Evolutionary conservation across 2,888 invertebrate species (phyloP), one percentile per base, ranked within the genome.

Genomic region (Lypha dubia): DNA sequence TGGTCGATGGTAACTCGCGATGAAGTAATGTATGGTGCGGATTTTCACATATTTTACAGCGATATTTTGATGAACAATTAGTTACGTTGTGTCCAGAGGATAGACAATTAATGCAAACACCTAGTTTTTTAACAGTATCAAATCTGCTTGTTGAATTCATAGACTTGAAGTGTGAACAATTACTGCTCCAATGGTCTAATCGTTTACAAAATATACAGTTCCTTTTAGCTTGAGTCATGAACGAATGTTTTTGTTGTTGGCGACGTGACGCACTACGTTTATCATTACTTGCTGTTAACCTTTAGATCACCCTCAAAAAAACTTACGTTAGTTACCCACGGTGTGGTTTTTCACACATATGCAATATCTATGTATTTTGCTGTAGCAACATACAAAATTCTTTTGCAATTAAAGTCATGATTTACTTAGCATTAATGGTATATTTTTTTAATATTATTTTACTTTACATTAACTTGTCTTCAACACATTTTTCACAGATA

Each of bases 171-270:
- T 62, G 20, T 5, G 62, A 15, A 24, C 73, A 73, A 38, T 17
- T 32, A 20, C 53, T 75, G 8, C 6, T 28, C 63, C 56, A 75
- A 65, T 75, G 75, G 35, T 75, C 63, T 65, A 65, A 28, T 8
- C 65, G 44, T 20, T 75, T 75, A 7, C 53, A 75, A 32, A 74
- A 63, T 24, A 51, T 17, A 41, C 63, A 74, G 51, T 51, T 63
- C 38, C 9, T 63, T 35, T 73, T 62, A n/a, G 22, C 62, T 41
- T 74, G 38, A 9, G 51, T 13, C 15, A 53, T 8, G 17, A 63
- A 63, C 15, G 63, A 28, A 28, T 63, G 51, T 13, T 28, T 63
- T 51, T 74, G 63, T 51, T 17, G 46, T 35, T 73, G 71, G 5
- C 35, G 71, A 35, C 60, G 71, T 49, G 32, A n/a, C 60, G 8